Percentiles rank a stretch among this genome's conserved stretches.
These are phyloP conservation scores for Drosophila aff. DNA, from an alignment of 1,140 invertebrate genomes.

Conservation along the genomic window DNA sequence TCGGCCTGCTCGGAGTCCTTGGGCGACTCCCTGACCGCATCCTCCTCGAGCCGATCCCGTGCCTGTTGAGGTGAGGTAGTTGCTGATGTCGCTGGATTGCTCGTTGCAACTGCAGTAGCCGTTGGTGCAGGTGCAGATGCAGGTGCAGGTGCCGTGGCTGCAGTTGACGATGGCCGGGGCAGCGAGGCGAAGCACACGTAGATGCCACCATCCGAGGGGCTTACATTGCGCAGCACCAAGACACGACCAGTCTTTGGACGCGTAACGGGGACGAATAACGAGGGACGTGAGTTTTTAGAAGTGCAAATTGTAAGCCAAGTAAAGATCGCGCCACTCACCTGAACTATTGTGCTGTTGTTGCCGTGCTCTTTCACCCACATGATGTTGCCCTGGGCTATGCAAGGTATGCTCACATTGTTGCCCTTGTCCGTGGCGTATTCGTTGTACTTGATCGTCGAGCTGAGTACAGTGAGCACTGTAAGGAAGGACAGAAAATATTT, in stretches of 20 bases:
- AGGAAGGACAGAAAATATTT: not conserved
- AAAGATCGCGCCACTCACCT: constrained; percentile 42
- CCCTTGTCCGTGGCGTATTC: constrained; percentile 83
- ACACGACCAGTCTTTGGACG: constrained; percentile 70
- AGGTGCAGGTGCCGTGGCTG: constrained; percentile 29
- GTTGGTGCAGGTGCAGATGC: constrained; percentile 22
- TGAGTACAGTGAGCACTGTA: constrained; percentile 83
- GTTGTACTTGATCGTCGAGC: constrained; percentile 84
- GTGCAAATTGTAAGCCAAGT: too few relatives aligned
- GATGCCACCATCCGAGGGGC: constrained; percentile 69
- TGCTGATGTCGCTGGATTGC: constrained; percentile 34
- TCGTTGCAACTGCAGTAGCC: constrained; percentile 25
- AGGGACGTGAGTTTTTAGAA: too few relatives aligned
- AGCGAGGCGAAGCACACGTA: constrained; percentile 80
- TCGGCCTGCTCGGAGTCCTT: constrained; percentile 9
- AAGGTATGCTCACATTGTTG: constrained; percentile 82
- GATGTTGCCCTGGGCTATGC: constrained; percentile 75
- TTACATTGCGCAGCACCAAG: constrained; percentile 76
- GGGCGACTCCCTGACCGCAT: not conserved
- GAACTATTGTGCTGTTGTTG: constrained; percentile 76
- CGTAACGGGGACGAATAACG: not conserved
- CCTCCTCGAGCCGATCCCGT: not conserved
- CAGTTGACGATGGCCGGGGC: constrained; percentile 41
- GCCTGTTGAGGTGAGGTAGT: constrained; percentile 53
- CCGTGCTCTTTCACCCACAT: constrained; percentile 84